phyloP scores from a whole-genome alignment of 2,113 vertebrate species.

The Clarias macrocephalus region DNA sequence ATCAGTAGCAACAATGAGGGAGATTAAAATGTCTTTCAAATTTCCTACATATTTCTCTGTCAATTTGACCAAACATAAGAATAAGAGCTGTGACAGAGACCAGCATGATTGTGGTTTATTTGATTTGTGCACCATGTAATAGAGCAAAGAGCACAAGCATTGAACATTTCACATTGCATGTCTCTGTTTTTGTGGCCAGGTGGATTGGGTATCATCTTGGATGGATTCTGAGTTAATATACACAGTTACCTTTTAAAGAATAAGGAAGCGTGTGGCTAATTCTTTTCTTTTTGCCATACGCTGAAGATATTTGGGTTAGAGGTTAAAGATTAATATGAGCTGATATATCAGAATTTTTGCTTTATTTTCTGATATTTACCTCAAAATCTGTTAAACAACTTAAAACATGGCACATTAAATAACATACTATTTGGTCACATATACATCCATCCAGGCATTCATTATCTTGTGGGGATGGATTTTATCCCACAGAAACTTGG shows the following conservation, averaged over 20 bases:
- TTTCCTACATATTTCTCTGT: neutral
- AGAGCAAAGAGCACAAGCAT: neutral
- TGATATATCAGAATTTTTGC: neutral
- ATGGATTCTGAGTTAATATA: neutral
- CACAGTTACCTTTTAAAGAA: neutral
- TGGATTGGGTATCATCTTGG: neutral
- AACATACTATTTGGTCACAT: neutral
- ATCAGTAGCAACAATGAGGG: neutral
- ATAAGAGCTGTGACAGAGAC: neutral
- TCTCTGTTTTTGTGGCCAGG: conserved; percentile 20
- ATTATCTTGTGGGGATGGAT: no score
- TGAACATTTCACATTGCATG: conserved; percentile 1
- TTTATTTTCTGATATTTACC: neutral
- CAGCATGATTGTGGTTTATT: neutral
- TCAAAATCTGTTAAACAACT: neutral
- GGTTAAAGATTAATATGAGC: neutral
- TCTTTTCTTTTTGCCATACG: neutral
- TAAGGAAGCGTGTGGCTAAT: neutral
- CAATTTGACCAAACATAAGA: neutral
- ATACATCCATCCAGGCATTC: no score
- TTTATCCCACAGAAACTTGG: no score
- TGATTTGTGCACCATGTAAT: neutral
- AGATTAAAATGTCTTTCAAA: neutral
- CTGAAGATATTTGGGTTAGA: neutral
- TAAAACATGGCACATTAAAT: neutral